These are phyloP conservation scores for Polypedilum vanderplanki DNA, from an alignment of 1,140 invertebrate genomes.

Conservation along the genomic window DNA sequence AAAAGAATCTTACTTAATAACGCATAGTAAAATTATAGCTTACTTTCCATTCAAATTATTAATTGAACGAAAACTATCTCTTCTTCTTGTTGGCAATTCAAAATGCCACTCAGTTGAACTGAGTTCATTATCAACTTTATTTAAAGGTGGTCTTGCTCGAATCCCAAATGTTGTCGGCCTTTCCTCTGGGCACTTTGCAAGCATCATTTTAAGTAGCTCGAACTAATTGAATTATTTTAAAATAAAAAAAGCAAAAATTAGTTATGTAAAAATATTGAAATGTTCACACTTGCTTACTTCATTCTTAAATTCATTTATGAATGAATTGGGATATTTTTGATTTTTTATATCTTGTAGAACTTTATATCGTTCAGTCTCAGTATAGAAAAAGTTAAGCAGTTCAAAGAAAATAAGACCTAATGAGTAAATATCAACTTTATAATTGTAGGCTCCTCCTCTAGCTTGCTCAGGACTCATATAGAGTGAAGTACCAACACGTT, in stretches of 20 bases:
- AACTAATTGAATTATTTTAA: constrained; percentile 48
- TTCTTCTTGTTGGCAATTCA: constrained; percentile 20
- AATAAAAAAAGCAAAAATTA: not conserved
- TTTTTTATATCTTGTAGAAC: constrained; percentile 56
- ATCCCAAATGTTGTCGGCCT: constrained; percentile 72
- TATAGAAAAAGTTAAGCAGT: constrained; percentile 78
- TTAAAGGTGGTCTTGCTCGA: constrained; percentile 38
- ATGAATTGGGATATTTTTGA: constrained; percentile 62
- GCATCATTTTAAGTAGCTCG: constrained; percentile 65
- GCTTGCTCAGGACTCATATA: constrained; percentile 98
- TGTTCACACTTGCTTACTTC: constrained; percentile 52
- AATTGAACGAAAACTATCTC: not conserved
- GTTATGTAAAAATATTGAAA: not conserved
- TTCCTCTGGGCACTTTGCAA: constrained; percentile 61
- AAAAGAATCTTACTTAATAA: too few relatives aligned
- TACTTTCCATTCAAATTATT: constrained; percentile 23
- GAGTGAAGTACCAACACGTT: constrained; percentile 70
- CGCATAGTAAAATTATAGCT: too few relatives aligned
- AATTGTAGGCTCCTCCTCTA: constrained; percentile 66
- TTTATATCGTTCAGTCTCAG: constrained; percentile 78
- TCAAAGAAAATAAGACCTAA: constrained; percentile 92
- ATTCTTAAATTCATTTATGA: constrained; percentile 54
- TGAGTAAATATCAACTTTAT: constrained; percentile 96
- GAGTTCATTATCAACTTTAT: not conserved
- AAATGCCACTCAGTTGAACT: not conserved